These are phyloP conservation scores for Rhagonycha fulva DNA, from an alignment of 2,888 invertebrate species.

Conservation along the genomic window DNA sequence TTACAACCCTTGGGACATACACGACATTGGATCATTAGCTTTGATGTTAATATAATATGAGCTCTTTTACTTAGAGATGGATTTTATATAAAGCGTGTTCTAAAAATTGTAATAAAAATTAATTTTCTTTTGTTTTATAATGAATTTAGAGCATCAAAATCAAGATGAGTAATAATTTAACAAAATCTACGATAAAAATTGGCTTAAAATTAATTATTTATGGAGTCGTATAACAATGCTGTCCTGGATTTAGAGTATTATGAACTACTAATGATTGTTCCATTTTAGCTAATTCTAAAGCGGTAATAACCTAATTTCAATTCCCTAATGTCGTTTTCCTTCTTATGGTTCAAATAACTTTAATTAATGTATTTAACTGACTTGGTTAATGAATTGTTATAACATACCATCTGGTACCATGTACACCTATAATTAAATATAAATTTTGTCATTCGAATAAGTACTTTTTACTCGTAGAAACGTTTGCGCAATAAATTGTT, in stretches of 20 bases:
- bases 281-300: slow-evolving; percentile 10
- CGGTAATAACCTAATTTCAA: slow-evolving; percentile 24
- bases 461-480: background rate
- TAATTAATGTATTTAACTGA: slow-evolving; percentile 25
- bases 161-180: background rate
- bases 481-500: background rate
- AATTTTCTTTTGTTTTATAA: background rate
- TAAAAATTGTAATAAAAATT: background rate
- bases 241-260: slow-evolving; percentile 11
- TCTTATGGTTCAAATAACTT: slow-evolving; percentile 14
- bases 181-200: background rate
- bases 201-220: background rate
- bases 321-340: slow-evolving; percentile 22
- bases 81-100: background rate
- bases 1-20: slow-evolving; percentile 25
- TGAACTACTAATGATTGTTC: slow-evolving; percentile 18
- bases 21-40: slow-evolving; percentile 31
- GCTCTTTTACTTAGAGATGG: slow-evolving; percentile 14
- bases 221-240: background rate
- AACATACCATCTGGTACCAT: slow-evolving; percentile 18
- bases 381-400: slow-evolving; percentile 24
- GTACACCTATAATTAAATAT: slow-evolving; percentile 25
- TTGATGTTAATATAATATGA: slow-evolving; percentile 22
- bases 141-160: background rate
- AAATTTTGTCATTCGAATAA: slow-evolving; percentile 15